A percentile compares a stretch with the other conserved stretches of the same genome.
Evolutionary conservation across 2,113 vertebrate species (phyloP).

Genomic region (Amblyopsis rosae): DNA sequence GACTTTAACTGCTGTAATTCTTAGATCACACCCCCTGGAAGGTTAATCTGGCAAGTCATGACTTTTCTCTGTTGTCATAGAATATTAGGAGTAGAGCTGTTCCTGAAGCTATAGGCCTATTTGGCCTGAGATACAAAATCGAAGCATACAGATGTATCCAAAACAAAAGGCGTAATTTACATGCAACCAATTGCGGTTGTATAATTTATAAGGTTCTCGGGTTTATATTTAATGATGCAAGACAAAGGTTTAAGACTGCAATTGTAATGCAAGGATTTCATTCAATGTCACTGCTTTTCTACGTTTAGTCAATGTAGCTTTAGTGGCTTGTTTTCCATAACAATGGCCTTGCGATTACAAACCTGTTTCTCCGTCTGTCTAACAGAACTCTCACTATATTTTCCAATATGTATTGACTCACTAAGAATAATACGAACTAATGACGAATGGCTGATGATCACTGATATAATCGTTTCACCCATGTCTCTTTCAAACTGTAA

Average conservation of each 20-base stretch:
- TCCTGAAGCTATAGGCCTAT: slow-evolving; percentile 29
- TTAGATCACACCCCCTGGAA: neutral
- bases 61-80: neutral
- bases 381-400: neutral
- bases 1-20: slow-evolving; percentile 1
- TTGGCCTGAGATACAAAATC: neutral
- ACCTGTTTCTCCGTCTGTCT: neutral
- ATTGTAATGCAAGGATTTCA: slow-evolving; percentile 35
- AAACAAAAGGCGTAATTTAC: slow-evolving; percentile 59
- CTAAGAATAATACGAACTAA: neutral
- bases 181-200: slow-evolving; percentile 54
- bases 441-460: neutral
- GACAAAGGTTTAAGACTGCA: slow-evolving; percentile 35
- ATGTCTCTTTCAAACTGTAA: slow-evolving; percentile 3
- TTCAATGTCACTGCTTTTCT: slow-evolving; percentile 15
- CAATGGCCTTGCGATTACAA: slow-evolving; percentile 33
- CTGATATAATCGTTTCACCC: neutral
- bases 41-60: neutral
- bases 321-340: slow-evolving; percentile 17
- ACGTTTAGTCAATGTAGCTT: slow-evolving; percentile 9
- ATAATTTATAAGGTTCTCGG: slow-evolving; percentile 32
- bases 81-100: no score
- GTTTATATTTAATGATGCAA: slow-evolving; percentile 56
- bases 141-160: slow-evolving; percentile 11
- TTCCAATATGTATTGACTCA: neutral